phyloP scores from a whole-genome alignment of 2,113 vertebrate genomes.

The Panthera uncia region DNA sequence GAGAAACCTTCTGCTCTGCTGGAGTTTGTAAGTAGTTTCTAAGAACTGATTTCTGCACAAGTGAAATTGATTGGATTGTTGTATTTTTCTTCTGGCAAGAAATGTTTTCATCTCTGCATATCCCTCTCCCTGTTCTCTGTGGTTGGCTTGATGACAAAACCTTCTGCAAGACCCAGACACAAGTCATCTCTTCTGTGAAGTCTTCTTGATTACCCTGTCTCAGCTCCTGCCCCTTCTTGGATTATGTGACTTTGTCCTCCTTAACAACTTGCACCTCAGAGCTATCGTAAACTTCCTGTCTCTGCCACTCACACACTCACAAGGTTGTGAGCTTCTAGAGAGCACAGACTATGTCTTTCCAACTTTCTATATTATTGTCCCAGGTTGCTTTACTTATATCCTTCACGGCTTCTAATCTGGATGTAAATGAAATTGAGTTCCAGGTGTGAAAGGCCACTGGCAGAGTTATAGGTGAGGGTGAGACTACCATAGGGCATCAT shows the following conservation, averaged over 20 bases:
- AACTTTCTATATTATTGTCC: not conserved
- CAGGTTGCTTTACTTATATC: not conserved
- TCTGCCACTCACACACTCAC: not conserved
- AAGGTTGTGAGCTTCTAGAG: not conserved
- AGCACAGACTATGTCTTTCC: not conserved
- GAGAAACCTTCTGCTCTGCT: conserved; percentile 76
- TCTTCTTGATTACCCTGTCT: not conserved
- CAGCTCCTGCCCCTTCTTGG: not conserved
- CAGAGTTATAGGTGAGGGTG: not conserved
- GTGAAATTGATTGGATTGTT: conserved; percentile 76
- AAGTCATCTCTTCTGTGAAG: conserved; percentile 37
- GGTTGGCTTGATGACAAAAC: conserved; percentile 64
- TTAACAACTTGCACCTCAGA: not conserved
- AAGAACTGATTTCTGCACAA: conserved; percentile 73
- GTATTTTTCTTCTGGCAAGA: conserved; percentile 74
- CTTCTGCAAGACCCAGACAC: conserved; percentile 53
- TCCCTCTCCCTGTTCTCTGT: conserved; percentile 50
- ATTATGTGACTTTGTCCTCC: not conserved
- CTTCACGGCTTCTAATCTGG: not conserved
- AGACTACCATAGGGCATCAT: not conserved
- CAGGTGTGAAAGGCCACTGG: not conserved
- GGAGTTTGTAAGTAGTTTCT: conserved; percentile 77
- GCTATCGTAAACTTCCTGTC: not conserved
- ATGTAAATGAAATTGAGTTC: not conserved
- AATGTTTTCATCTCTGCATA: conserved; percentile 69